Evolutionary conservation across 2,888 invertebrate genomes (phyloP).

Genomic region (Geotrupes spiniger): DNA sequence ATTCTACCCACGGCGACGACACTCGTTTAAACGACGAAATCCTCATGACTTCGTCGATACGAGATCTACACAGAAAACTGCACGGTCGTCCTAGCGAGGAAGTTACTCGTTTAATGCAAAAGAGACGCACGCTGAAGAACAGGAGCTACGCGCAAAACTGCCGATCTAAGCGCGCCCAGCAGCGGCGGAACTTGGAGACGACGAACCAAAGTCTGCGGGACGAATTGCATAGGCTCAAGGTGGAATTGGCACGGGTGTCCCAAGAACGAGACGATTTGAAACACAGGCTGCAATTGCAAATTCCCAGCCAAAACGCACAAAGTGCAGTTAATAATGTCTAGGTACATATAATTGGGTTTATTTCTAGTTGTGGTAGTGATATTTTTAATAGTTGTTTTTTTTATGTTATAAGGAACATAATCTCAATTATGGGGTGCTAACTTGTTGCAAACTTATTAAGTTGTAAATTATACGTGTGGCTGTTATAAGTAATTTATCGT

Average conservation of each 20-base stretch:
- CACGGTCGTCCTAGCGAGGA: constrained; percentile 92
- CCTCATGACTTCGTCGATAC: constrained; percentile 83
- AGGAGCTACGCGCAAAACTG: constrained; percentile 97
- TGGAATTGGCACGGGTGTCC: constrained; percentile 69
- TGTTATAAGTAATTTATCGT: too few species aligned
- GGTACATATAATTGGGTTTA: too few species aligned
- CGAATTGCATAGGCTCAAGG: constrained; percentile 70
- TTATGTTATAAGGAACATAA: too few species aligned
- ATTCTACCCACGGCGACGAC: constrained; percentile 62
- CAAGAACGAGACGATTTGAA: constrained; percentile 81
- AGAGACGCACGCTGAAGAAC: constrained; percentile 91
- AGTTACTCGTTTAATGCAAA: constrained; percentile 87
- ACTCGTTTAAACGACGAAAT: constrained; percentile 76
- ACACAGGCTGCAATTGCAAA: constrained; percentile 63
- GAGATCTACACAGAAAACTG: constrained; percentile 89
- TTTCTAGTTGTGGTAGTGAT: too few species aligned
- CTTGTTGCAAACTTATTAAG: too few species aligned
- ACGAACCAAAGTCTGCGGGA: constrained; percentile 78
- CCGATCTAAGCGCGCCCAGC: constrained; percentile 86
- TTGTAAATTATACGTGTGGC: too few species aligned
- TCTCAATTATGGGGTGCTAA: too few species aligned
- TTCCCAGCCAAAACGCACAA: constrained; percentile 32
- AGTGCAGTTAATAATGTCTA: too few species aligned
- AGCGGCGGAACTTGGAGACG: constrained; percentile 80
- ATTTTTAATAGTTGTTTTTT: too few species aligned